These are phyloP conservation scores for Calameuta filiformis DNA, from an alignment of 2,888 invertebrate species.

Conservation along the genomic window DNA sequence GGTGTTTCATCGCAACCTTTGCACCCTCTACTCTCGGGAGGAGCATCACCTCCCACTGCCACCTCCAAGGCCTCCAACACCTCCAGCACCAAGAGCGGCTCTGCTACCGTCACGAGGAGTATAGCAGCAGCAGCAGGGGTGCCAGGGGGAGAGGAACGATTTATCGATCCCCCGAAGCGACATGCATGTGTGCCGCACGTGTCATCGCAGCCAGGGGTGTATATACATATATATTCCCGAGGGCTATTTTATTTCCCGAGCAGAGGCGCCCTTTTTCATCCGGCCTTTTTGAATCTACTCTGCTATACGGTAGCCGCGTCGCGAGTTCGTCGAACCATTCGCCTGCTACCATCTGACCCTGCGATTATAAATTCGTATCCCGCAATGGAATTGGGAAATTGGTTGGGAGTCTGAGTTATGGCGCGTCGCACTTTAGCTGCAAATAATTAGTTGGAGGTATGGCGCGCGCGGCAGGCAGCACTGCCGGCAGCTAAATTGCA, in stretches of 20 bases:
- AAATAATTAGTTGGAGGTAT: slow-evolving; percentile 13
- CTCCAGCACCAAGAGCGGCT: background rate
- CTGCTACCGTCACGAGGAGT: background rate
- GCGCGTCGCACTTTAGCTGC: background rate
- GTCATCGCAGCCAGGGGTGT: background rate
- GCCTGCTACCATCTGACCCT: background rate
- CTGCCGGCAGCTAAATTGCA: slow-evolving; percentile 39
- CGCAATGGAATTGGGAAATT: background rate
- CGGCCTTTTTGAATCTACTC: background rate
- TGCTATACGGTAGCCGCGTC: too few species aligned
- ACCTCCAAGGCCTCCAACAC: background rate
- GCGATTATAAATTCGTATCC: background rate
- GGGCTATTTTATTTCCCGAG: background rate
- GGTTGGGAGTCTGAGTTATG: background rate
- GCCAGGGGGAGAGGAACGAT: background rate
- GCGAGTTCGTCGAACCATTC: background rate
- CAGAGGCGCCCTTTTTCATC: background rate
- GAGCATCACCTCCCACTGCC: background rate
- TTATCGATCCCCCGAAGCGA: slow-evolving; percentile 1
- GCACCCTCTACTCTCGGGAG: background rate
- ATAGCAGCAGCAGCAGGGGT: background rate
- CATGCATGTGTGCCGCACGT: slow-evolving; percentile 6
- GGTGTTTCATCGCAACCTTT: background rate
- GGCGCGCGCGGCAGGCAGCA: slow-evolving; percentile 12
- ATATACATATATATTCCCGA: background rate